Evolutionary conservation across 2,888 invertebrate species (phyloP).

Genomic region (Notocelia uddmanniana): DNA sequence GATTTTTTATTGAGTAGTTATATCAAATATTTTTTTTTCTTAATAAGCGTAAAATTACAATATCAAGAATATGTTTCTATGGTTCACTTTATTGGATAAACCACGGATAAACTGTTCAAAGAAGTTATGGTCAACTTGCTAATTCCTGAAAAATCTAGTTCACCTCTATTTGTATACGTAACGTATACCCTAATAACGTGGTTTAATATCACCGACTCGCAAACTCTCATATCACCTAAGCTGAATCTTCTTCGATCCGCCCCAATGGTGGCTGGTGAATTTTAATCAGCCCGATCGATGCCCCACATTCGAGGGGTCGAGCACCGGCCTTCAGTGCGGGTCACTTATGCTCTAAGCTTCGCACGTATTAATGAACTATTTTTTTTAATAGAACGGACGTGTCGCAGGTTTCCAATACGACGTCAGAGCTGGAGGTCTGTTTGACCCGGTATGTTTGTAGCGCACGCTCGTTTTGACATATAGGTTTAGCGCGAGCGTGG

Average conservation of each 20-base stretch:
- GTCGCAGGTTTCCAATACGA: conserved; percentile 17
- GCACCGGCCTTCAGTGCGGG: conserved; percentile 26
- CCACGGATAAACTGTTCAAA: no score
- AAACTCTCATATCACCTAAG: conserved; percentile 17
- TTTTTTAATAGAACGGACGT: conserved; percentile 30
- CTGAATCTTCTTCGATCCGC: conserved; percentile 31
- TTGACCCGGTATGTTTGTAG: not conserved
- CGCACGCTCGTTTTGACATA: no score
- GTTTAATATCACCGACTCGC: not conserved
- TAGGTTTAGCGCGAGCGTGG: no score
- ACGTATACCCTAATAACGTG: not conserved
- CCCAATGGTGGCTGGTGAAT: conserved; percentile 29
- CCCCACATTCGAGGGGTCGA: conserved; percentile 30
- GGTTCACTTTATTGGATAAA: no score
- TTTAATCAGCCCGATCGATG: conserved; percentile 36
- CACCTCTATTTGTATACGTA: not conserved
- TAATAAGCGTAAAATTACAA: no score
- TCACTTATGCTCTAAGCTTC: conserved; percentile 33
- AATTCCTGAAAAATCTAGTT: not conserved
- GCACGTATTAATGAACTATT: conserved; percentile 35
- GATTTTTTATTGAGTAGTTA: no score
- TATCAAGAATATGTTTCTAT: no score
- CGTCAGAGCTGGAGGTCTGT: conserved; percentile 1
- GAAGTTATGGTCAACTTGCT: not conserved
- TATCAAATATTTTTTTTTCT: no score